Evolutionary conservation across 2,888 invertebrate genomes (phyloP).

Genomic region (Gryllus longicercus): DNA sequence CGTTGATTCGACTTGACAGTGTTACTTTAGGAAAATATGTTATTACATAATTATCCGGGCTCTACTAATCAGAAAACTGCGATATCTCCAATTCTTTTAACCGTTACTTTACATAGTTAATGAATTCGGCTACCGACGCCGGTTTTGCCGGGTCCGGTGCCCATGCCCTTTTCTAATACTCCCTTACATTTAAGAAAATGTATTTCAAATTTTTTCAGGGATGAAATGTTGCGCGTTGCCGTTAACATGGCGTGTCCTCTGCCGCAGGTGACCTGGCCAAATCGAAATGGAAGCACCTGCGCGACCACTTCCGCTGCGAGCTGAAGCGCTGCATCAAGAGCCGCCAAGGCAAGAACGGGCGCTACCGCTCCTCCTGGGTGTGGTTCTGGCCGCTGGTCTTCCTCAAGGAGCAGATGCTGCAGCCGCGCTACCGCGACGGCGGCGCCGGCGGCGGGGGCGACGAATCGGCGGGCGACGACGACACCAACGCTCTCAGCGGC

Average conservation of each 20-base stretch:
- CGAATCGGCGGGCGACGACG: not conserved
- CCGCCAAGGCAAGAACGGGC: not conserved
- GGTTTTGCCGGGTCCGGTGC: not conserved
- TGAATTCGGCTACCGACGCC: too few relatives aligned
- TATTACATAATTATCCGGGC: not conserved
- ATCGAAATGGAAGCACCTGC: slow-evolving; percentile 17
- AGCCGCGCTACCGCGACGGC: not conserved
- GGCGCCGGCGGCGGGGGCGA: not conserved
- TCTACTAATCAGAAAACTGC: not conserved
- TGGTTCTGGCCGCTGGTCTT: not conserved
- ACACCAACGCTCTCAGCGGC: not conserved
- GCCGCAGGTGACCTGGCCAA: not conserved
- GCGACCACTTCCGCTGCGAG: slow-evolving; percentile 3
- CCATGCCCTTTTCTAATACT: not conserved
- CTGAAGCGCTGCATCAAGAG: not conserved
- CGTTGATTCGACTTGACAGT: too few relatives aligned
- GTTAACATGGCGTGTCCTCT: not conserved
- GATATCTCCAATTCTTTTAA: not conserved
- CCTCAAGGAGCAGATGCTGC: slow-evolving; percentile 8
- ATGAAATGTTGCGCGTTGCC: not conserved
- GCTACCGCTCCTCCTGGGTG: not conserved
- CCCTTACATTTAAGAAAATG: not conserved
- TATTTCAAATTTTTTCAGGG: not conserved
- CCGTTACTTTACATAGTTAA: too few relatives aligned
- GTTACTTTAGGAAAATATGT: too few relatives aligned